phyloP scores from a whole-genome alignment of 2,113 vertebrate genomes.

The Oncorhynchus mykiss region DNA sequence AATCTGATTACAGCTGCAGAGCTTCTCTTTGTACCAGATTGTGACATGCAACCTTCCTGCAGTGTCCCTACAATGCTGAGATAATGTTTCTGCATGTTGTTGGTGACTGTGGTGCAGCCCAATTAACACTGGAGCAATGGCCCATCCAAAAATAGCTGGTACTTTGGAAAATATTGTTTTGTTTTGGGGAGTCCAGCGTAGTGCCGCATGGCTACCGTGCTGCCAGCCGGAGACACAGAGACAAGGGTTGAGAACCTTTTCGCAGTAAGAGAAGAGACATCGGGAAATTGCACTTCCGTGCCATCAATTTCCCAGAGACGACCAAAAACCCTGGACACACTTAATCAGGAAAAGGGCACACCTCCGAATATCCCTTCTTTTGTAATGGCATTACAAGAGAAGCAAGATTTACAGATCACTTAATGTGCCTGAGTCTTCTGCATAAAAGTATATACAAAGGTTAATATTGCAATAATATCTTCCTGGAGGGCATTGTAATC shows the following conservation, averaged over 20 bases:
- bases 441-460: constrained; percentile 88
- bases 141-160: constrained; percentile 59
- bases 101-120: constrained; percentile 32
- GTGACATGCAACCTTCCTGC: constrained; percentile 17
- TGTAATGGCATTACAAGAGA: constrained; percentile 78
- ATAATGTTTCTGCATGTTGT: constrained; percentile 33
- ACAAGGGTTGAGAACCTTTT: constrained; percentile 38
- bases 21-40: constrained; percentile 24
- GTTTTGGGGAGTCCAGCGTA: constrained; percentile 28
- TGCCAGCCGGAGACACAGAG: constrained; percentile 13
- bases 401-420: constrained; percentile 84
- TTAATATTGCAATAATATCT: constrained; percentile 87
- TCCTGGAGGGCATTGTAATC: constrained; percentile 86
- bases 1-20: constrained; percentile 23
- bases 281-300: constrained; percentile 63
- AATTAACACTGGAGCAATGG: constrained; percentile 48
- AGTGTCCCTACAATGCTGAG: constrained; percentile 26
- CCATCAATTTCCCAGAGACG: constrained; percentile 72
- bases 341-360: constrained; percentile 81
- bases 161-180: constrained; percentile 42
- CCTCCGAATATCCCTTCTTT: constrained; percentile 78
- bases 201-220: constrained; percentile 40
- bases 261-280: constrained; percentile 50
- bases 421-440: constrained; percentile 81
- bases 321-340: constrained; percentile 75